These are phyloP conservation scores for Neotragus pygmaeus DNA, from an alignment of 2,113 vertebrate species.

Conservation along the genomic window DNA sequence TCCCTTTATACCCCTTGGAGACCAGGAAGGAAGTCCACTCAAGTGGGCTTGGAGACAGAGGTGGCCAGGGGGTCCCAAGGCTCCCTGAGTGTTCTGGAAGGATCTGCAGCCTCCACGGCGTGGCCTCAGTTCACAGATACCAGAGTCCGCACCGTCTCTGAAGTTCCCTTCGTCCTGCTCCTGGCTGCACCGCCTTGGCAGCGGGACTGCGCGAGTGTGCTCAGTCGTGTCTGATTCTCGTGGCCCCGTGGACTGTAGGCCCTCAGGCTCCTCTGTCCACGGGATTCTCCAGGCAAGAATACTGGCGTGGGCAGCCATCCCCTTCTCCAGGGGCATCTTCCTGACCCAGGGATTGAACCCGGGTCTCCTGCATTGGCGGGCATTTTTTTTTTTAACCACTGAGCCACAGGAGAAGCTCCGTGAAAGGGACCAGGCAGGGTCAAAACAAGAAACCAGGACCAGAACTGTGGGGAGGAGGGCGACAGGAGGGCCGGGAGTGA, in stretches of 20 bases:
- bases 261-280: too few relatives aligned
- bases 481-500: neutral
- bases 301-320: too few relatives aligned
- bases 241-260: too few relatives aligned
- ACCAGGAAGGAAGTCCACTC: neutral
- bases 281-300: too few relatives aligned
- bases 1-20: neutral
- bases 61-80: neutral
- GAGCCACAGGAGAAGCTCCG: neutral
- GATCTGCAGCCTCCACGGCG: neutral
- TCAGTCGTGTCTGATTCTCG: too few relatives aligned
- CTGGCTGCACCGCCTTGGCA: neutral
- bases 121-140: too few relatives aligned
- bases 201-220: rapidly evolving
- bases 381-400: neutral
- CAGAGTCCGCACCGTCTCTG: neutral
- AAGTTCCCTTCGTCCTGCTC: neutral
- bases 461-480: rapidly evolving
- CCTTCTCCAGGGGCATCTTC: too few relatives aligned
- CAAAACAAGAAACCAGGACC: neutral
- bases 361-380: neutral
- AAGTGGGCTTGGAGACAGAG: neutral
- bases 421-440: neutral
- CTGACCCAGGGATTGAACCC: too few relatives aligned
- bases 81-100: too few relatives aligned